These are phyloP conservation scores for Engraulis encrasicolus DNA, from an alignment of 2,113 vertebrate species.

Conservation along the genomic window DNA sequence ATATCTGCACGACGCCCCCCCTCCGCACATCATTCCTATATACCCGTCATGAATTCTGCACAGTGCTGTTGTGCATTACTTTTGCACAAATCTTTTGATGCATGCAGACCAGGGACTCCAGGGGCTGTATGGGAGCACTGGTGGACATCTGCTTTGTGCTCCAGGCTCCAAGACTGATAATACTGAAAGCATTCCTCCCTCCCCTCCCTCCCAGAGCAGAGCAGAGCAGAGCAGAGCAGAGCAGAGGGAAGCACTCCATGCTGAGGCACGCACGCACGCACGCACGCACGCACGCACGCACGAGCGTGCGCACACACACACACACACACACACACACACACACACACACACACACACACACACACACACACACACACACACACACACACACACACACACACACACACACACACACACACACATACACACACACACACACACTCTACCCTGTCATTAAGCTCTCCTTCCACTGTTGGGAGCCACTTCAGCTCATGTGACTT, in stretches of 20 bases:
- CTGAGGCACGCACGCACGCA: too few relatives aligned
- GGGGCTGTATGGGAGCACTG: background rate
- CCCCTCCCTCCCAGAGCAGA: background rate
- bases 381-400: too few relatives aligned
- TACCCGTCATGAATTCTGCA: conserved; percentile 6
- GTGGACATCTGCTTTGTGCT: background rate
- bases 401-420: too few relatives aligned
- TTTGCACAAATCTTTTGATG: background rate
- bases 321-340: too few relatives aligned
- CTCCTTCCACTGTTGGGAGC: conserved; percentile 40
- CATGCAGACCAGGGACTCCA: background rate
- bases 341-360: too few relatives aligned
- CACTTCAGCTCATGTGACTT: conserved; percentile 37
- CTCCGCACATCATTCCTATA: background rate
- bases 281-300: too few relatives aligned
- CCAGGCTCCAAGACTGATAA: background rate
- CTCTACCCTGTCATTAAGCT: conserved; percentile 42
- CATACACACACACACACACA: too few relatives aligned
- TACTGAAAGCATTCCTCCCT: background rate
- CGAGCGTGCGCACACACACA: too few relatives aligned
- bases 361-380: too few relatives aligned
- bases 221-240: conserved; percentile 28
- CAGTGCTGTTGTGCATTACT: background rate
- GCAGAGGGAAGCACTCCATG: too few relatives aligned
- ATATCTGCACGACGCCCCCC: background rate